Evolutionary conservation across 1,140 invertebrate genomes (phyloP).

Genomic region (Philopotamus ludificatus): DNA sequence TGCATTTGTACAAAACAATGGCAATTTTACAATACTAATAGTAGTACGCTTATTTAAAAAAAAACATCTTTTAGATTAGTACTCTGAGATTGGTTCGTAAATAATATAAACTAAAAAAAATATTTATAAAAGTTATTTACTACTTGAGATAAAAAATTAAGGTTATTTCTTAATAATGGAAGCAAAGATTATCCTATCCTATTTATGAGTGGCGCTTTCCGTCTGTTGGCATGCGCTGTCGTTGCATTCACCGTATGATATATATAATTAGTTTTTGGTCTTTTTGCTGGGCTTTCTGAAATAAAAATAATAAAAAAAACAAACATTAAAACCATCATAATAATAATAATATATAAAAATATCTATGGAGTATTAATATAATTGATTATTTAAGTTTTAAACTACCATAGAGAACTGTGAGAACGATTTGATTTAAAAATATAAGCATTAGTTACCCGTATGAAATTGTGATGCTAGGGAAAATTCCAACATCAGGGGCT

Average conservation of each 20-base stretch:
- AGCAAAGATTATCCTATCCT: slow-evolving; percentile 49
- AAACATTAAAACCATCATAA: slow-evolving; percentile 26
- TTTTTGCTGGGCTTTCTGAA: slow-evolving; percentile 50
- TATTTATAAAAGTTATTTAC: background rate
- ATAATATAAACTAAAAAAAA: background rate
- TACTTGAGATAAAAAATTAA: background rate
- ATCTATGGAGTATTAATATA: too few species aligned
- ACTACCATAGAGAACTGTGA: too few species aligned
- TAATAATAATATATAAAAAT: background rate
- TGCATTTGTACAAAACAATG: slow-evolving; percentile 25
- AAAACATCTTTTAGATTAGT: background rate
- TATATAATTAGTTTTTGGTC: slow-evolving; percentile 51
- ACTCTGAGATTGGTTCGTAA: background rate
- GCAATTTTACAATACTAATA: slow-evolving; percentile 2
- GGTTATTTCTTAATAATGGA: background rate
- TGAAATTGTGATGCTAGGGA: slow-evolving; percentile 47
- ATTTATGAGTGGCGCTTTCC: slow-evolving; percentile 61
- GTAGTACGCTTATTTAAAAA: background rate
- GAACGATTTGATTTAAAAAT: too few species aligned
- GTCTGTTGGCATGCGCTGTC: slow-evolving; percentile 51
- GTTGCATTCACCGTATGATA: slow-evolving; percentile 49
- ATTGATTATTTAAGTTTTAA: too few species aligned
- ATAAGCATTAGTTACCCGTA: slow-evolving; percentile 34
- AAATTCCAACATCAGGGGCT: slow-evolving; percentile 53
- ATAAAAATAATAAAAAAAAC: slow-evolving; percentile 33